Evolutionary conservation across 1,140 invertebrate species (phyloP), one percentile per base, ranked within the genome.

Genomic region (Orchestia grillus): DNA sequence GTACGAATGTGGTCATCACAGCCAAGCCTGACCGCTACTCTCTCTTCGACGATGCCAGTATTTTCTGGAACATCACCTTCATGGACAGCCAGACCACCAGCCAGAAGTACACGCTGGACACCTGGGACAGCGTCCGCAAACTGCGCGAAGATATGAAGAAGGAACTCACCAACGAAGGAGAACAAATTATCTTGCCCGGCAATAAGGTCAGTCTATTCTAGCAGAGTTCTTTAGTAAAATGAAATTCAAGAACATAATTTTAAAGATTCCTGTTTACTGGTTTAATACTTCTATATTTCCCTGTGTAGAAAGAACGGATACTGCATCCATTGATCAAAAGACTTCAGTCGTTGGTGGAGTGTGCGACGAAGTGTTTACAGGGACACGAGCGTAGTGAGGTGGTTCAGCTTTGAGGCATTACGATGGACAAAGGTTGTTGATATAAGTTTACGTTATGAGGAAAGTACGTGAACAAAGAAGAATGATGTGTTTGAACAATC

Each of bases 11-110:
- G 3, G 4, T 4, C 6, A 94, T 94, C 44, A 44, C 3, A 11
- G 44, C 40, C 43, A 94, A 94, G 40, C 92, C 92, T 94, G 92
- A 94, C 36, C 92, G 92, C 92, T 45, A 47, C 44, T 23, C 44
- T 40, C 15, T 45, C 8, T 47, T 94, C 44, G 92, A 47, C 36
- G 6, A 94, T n/a, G 92, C 44, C 43, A 44, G 92, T 44, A 40
- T 47, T 11, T 44, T 23, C 11, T 94, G 92, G 92, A 94, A 94
- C 92, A 94, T 94, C 92, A 94, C 92, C 44, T 94, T 45, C 44
- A 45, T 8, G 6, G 44, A 94, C 8, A 45, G 92, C 40, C 41
- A 44, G 43, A 45, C 43, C 40, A 47, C 36, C 36, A 40, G 36
- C 44, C 92, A 94, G 40, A 94, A 94, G 36, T 3, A 45, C 15